These are phyloP conservation scores for Ligdia adustata DNA, from an alignment of 2,888 invertebrate species.

Conservation along the genomic window DNA sequence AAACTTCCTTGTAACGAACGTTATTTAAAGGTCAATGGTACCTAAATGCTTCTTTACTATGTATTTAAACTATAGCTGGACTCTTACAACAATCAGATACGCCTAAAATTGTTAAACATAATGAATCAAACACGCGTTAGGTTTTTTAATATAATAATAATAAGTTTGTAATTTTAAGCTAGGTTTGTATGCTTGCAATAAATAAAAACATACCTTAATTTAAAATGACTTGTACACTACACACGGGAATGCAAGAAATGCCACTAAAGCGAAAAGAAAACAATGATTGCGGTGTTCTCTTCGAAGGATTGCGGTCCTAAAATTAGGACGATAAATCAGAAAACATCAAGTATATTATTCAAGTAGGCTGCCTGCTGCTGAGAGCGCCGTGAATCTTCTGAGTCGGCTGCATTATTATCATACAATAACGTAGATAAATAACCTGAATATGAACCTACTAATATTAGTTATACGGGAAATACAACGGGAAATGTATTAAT, in stretches of 20 bases:
- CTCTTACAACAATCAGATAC: too few relatives aligned
- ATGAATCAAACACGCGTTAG: too few relatives aligned
- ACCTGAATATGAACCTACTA: not conserved
- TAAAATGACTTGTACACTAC: too few relatives aligned
- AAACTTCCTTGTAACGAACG: too few relatives aligned
- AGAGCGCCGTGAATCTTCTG: constrained; percentile 17
- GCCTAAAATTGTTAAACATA: too few relatives aligned
- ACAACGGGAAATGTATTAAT: not conserved
- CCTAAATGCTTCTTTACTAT: too few relatives aligned
- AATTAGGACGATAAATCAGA: constrained; percentile 37
- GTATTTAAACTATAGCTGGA: too few relatives aligned
- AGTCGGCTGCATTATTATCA: constrained; percentile 3
- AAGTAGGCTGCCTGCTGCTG: constrained; percentile 29
- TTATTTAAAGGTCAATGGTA: too few relatives aligned
- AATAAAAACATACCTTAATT: too few relatives aligned
- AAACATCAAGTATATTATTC: constrained; percentile 38
- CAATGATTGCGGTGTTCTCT: constrained; percentile 23
- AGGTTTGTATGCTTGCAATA: too few relatives aligned
- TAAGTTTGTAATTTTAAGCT: too few relatives aligned
- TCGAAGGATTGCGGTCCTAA: constrained; percentile 31
- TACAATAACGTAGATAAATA: constrained; percentile 1
- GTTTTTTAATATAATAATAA: too few relatives aligned
- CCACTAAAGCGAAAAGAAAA: constrained; percentile 8
- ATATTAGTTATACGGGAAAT: not conserved
- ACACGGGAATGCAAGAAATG: not conserved